Base-by-base conservation (phyloP, 2,888 invertebrate species). In the Coleophora flavipennella region DNA sequence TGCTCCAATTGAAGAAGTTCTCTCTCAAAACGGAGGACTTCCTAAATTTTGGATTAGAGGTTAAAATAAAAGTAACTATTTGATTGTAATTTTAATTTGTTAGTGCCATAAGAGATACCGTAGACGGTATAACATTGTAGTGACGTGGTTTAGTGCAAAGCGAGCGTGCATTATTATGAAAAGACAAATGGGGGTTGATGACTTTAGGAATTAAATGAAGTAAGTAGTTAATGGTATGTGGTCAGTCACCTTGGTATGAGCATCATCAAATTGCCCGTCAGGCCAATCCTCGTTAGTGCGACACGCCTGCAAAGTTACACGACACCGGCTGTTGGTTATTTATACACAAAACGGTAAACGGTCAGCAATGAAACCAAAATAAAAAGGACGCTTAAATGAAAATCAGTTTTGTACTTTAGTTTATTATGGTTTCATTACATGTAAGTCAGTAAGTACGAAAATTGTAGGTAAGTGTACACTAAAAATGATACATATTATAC, bases 1-100 rank as follows among this genome's bases (percentile, higher is more conserved):
- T 91, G 91, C 62, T 94, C 92, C 34, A 91, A 68, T 64, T 93
- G 92, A 3, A 92, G 68, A 1, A 93, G 79, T 70, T 93, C 93
- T 33, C 92, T 87, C 74, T 93, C 93, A 46, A 93, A 92, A 49
- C 92, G 90, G 27, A 93, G 83, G 13, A 93, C 91, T 68, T 92
- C 90, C 88, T 89, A 67, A 48, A 57, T 51, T 51, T 43, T 42
- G 50, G 44, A 47, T 44, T 40, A 34, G 14, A 35, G n/a, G n/a
- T n/a, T 40, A 12, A 8, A 37, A 13, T 31, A n/a, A 37, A 35
- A 7, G 1, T 29, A 2, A 29, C 9, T 9, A 29, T 8, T 7
- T 11, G 10, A 9, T 29, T 29, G 7, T 4, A 8, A 29, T 29
- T 29, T 20, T 20, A 4, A 6, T 4, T 20, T 20, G 20, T 20